Evolutionary conservation across 2,113 vertebrate species (phyloP), one percentile per base, ranked within the genome.

Genomic region (Daphoenositta chrysoptera): DNA sequence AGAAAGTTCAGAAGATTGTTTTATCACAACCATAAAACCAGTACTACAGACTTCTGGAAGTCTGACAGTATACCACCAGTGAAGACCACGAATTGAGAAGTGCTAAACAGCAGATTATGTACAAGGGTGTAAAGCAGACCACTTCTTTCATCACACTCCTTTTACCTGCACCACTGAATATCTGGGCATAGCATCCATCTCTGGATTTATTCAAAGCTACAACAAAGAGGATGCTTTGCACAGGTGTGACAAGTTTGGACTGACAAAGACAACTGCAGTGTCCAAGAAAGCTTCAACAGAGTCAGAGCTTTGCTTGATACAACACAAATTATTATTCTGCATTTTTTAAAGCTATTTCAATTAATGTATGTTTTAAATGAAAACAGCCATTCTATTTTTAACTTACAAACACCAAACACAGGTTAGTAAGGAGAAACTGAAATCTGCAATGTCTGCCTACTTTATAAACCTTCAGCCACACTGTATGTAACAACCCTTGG

Each of bases 221-320:
- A 77, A 11, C 1, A 1, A 64, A 54, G 20, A 56, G 6, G 22
- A 88, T 21, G 30, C 15, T 84, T 65, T 0, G 0, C 15, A 60
- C 0, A 0, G 3, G 5, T n/a, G 70, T 11, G n/a, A n/a, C 0
- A 2, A 44, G 13, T 48, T 45, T 57, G 61, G 31, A 75, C 71
- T 75, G 33, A 78, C 9, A 35, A 77, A 87, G 39, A 45, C 15
- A 90, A 66, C 28, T 42, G 35, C 37, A 39, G 45, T 6, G 11
- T 19, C 37, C 65, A 80, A 69, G 50, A 70, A 48, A 73, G 23
- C 28, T 57, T 69, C 31, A 44, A n/a, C 0, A 68, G 56, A 72
- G 50, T 42, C 50, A 72, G 19, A 71, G 28, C 22, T 73, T 42
- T 37, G 16, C 31, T 15, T 57, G 21, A 63, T 33, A 45, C 3